phyloP scores from a whole-genome alignment of 1,140 invertebrate species.

The Coelopa frigida region DNA sequence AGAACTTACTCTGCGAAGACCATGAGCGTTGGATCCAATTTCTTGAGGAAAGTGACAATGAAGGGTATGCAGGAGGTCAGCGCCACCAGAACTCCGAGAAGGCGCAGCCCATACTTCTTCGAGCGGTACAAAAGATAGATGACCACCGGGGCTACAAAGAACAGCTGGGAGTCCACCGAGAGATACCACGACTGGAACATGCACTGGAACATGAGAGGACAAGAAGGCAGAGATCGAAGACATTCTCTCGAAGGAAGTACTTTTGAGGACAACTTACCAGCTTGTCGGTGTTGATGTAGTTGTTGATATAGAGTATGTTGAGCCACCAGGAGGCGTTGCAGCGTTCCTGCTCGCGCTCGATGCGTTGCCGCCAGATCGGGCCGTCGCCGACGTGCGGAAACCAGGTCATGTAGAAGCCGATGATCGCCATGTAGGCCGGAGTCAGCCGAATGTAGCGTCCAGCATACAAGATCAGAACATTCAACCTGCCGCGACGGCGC shows the following conservation, averaged over 20 bases:
- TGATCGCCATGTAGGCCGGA: slow-evolving; percentile 59
- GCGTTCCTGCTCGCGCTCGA: slow-evolving; percentile 54
- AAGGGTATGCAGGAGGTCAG: slow-evolving; percentile 52
- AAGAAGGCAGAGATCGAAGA: background rate
- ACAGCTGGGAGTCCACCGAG: slow-evolving; percentile 74
- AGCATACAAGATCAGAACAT: slow-evolving; percentile 54
- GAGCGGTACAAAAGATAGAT: slow-evolving; percentile 59
- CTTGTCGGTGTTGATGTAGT: slow-evolving; percentile 61
- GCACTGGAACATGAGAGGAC: slow-evolving; percentile 54
- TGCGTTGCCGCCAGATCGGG: slow-evolving; percentile 57
- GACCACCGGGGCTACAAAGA: slow-evolving; percentile 64
- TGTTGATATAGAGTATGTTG: slow-evolving; percentile 76
- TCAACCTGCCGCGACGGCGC: slow-evolving; percentile 54
- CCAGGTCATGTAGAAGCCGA: slow-evolving; percentile 64
- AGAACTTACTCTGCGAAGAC: slow-evolving; percentile 58
- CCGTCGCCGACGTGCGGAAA: slow-evolving; percentile 56
- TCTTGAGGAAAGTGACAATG: slow-evolving; percentile 51
- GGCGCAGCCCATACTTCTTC: slow-evolving; percentile 49
- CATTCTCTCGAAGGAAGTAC: background rate
- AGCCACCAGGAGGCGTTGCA: slow-evolving; percentile 72
- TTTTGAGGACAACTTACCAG: slow-evolving; percentile 47
- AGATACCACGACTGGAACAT: slow-evolving; percentile 87
- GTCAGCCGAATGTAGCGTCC: slow-evolving; percentile 63
- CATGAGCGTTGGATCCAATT: slow-evolving; percentile 57
- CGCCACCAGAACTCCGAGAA: slow-evolving; percentile 48